phyloP scores from a whole-genome alignment of 1,140 invertebrate genomes.

The Bombus haemorrhoidalis region DNA sequence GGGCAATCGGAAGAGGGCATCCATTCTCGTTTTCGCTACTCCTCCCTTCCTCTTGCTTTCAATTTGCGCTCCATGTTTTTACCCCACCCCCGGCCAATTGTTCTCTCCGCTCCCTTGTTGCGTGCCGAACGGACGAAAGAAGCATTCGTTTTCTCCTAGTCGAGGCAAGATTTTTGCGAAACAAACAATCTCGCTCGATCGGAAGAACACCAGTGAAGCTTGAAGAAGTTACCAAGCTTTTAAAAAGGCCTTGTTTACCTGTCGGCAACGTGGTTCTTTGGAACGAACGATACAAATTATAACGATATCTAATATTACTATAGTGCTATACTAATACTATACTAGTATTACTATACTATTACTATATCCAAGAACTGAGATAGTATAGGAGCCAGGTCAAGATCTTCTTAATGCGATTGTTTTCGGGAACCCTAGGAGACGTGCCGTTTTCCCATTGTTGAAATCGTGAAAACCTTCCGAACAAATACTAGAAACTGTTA shows the following conservation, averaged over 20 bases:
- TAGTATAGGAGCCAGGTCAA: background rate
- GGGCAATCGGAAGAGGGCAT: constrained; percentile 26
- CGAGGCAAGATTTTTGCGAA: background rate
- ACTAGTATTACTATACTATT: too few relatives aligned
- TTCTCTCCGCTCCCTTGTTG: background rate
- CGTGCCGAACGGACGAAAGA: background rate
- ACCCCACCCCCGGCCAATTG: background rate
- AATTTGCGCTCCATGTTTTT: constrained; percentile 40
- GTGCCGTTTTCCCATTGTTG: background rate
- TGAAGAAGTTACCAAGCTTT: background rate
- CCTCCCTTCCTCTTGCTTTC: constrained; percentile 19
- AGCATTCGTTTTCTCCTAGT: background rate
- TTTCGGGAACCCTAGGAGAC: background rate
- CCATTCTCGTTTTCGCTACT: constrained; percentile 25
- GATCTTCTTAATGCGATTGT: background rate
- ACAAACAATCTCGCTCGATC: background rate
- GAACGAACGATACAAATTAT: too few relatives aligned
- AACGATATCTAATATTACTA: too few relatives aligned
- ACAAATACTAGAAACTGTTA: background rate
- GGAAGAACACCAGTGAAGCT: background rate
- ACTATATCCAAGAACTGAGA: background rate
- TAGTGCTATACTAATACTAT: too few relatives aligned
- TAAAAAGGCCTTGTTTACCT: background rate
- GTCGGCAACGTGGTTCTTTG: too few relatives aligned
- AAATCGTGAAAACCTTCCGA: background rate